These are phyloP conservation scores for Drosophila grimshawi DNA, from an alignment of 1,140 invertebrate species.

Conservation along the genomic window DNA sequence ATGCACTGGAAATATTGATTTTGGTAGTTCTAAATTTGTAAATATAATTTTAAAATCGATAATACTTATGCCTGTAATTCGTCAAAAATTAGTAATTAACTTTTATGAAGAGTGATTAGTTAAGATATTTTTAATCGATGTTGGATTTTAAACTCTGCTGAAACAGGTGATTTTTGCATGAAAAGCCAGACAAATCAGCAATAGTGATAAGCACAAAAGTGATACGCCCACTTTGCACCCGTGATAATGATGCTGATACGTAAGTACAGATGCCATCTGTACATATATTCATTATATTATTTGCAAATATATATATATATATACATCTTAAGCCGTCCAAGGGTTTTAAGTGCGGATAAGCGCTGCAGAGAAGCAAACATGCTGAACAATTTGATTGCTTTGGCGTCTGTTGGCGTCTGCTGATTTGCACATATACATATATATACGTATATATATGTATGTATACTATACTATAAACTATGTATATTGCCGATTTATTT, in stretches of 20 bases:
- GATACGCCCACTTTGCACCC: conserved; percentile 35
- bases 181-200: conserved; percentile 32
- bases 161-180: conserved; percentile 59
- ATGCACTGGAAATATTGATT: too few relatives aligned
- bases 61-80: too few relatives aligned
- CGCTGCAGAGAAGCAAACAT: conserved; percentile 43
- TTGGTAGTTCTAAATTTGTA: too few relatives aligned
- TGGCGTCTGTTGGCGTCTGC: conserved; percentile 1
- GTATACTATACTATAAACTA: neutral
- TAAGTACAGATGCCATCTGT: neutral
- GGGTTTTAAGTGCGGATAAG: conserved; percentile 48
- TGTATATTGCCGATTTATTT: conserved; percentile 1
- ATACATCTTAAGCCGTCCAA: conserved; percentile 56
- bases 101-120: too few relatives aligned
- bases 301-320: neutral
- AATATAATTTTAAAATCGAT: too few relatives aligned
- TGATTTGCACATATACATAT: conserved; percentile 14
- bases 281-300: neutral
- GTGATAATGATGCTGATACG: too few relatives aligned
- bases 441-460: conserved; percentile 15
- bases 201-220: conserved; percentile 30
- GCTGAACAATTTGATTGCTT: conserved; percentile 7
- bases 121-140: too few relatives aligned
- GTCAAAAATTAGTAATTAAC: too few relatives aligned
- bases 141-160: too few relatives aligned